Base-by-base conservation (phyloP, 2,797 vertebrate genomes). In the Silurus aristotelis region DNA sequence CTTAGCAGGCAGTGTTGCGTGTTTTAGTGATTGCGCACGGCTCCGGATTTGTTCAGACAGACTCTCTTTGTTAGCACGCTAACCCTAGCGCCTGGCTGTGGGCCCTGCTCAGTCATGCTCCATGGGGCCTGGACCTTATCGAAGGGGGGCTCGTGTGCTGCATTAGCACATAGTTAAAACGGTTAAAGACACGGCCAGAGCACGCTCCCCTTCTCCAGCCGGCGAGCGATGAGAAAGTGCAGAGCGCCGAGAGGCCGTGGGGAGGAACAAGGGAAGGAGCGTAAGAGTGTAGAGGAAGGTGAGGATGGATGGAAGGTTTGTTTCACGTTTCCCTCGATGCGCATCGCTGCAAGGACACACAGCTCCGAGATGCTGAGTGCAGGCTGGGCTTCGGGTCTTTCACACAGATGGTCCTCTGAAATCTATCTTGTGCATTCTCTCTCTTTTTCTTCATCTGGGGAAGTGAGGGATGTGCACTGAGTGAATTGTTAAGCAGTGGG, bases 391-490 rank as follows among this genome's bases (percentile, higher is more conserved):
- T 84, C 84, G 86, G 64, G 71, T 86, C 87, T 85, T 87, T 86
- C 87, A 89, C 91, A 89, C 92, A 92, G 90, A 93, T 91, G 88
- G 85, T 81, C 87, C 89, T 90, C 89, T 79, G 89, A 77, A 25
- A 22, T 13, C 25, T 2, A 25, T 31, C 48, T 60, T 46, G 56
- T 60, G 70, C 31, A 52, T 17, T 83, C 38, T 78, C 56, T 87
- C 56, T 48, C 80, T 81, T 79, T 83, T 27, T n/a, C 72, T 87
- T 48, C 61, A 70, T 85, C 76, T 84, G 77, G 22, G 27, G 77
- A 52, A 52, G 83, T 76, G 64, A 31, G 31, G 60, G 83, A 77
- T 63, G 67, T 75, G 17, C 31, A 19, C 9, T n/a, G 76, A 70
- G 81, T 63, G 58, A 55, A 68, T 77, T 86, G 48, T 86, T 72